Conservation (phyloP, 1,140 invertebrate genomes). For the Leptinotarsa undecemlineata region DNA sequence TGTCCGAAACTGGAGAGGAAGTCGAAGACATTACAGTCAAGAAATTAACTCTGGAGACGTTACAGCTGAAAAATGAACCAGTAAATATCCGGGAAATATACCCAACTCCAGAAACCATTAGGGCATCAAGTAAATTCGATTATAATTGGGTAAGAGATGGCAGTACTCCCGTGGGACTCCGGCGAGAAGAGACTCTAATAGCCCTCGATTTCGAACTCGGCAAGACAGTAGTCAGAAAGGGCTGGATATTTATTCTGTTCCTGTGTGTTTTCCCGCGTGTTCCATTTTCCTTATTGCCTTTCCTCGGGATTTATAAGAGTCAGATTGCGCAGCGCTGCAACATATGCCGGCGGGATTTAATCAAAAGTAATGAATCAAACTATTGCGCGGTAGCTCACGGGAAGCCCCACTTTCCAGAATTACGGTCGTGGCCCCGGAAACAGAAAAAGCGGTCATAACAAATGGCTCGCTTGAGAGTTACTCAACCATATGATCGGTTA, state of each 20-base stretch:
- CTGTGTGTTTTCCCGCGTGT: background rate
- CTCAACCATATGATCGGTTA: too few relatives aligned
- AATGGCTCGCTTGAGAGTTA: too few relatives aligned
- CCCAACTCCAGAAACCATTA: background rate
- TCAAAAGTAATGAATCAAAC: slow-evolving; percentile 6
- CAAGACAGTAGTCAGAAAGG: background rate
- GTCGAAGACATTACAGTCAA: too few relatives aligned
- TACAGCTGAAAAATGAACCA: slow-evolving; percentile 6
- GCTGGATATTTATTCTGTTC: background rate
- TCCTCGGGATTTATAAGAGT: background rate
- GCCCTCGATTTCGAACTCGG: background rate
- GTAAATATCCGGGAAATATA: background rate
- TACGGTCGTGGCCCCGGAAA: too few relatives aligned
- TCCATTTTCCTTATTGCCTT: slow-evolving; percentile 2
- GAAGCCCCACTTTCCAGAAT: background rate
- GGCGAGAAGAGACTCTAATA: background rate
- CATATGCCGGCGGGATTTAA: background rate
- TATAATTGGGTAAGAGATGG: background rate
- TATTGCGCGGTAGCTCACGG: background rate
- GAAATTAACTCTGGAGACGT: background rate
- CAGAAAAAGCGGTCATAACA: too few relatives aligned
- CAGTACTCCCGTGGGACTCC: background rate
- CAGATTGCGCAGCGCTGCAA: background rate
- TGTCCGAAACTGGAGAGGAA: too few relatives aligned
- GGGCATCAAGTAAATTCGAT: background rate